These are phyloP conservation scores for Clamator glandarius DNA, from an alignment of 2,797 vertebrate genomes.

Conservation along the genomic window DNA sequence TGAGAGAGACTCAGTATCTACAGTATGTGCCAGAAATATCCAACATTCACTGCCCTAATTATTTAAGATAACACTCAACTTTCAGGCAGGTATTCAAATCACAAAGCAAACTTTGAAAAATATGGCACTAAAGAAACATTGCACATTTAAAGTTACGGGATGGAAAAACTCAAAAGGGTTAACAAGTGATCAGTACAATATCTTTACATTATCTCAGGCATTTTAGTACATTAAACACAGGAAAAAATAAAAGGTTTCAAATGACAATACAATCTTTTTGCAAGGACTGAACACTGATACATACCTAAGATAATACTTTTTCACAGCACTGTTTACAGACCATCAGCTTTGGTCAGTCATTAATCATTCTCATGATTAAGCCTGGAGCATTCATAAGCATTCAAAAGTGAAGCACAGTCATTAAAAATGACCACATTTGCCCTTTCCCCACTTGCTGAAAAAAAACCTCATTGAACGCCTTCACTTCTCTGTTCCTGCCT, in stretches of 20 bases:
- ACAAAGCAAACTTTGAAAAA: not conserved
- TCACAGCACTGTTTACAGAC: constrained; percentile 76
- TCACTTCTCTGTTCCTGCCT: not conserved
- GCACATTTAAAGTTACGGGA: not conserved
- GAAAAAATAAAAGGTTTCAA: not conserved
- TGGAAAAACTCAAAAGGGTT: not conserved
- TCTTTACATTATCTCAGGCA: not conserved
- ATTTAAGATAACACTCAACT: constrained; percentile 38
- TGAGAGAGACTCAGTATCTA: not conserved
- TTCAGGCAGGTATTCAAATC: constrained; percentile 21
- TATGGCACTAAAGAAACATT: not conserved
- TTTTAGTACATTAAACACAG: not conserved
- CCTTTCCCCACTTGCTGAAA: not conserved
- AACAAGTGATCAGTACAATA: not conserved
- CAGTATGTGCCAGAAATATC: constrained; percentile 57
- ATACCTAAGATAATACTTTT: not conserved
- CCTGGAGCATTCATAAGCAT: not conserved
- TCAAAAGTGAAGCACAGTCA: constrained; percentile 2
- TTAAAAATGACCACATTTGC: not conserved
- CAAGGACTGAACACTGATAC: not conserved
- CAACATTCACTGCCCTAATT: not conserved
- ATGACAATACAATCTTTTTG: not conserved
- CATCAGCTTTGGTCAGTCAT: not conserved
- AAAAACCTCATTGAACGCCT: not conserved
- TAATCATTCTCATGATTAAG: not conserved